Conservation (phyloP, 1,140 invertebrate genomes). For the Apis mellifera region DNA sequence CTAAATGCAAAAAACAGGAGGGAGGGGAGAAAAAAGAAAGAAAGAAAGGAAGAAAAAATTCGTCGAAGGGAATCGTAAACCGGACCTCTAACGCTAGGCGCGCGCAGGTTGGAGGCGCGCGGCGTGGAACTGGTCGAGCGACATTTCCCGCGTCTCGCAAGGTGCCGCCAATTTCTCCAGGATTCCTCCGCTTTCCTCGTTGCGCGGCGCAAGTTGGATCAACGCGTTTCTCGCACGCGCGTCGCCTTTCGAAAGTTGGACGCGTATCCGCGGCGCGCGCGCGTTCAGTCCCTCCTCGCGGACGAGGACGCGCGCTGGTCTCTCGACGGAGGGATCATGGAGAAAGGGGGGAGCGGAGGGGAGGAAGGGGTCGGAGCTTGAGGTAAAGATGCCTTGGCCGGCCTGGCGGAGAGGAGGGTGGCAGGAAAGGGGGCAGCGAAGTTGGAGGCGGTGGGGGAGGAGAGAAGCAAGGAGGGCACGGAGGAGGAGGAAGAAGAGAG, state of each 20-base stretch:
- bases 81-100: constrained; percentile 36
- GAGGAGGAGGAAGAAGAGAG: constrained; percentile 47
- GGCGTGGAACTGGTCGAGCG: constrained; percentile 59
- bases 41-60: neutral
- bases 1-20: constrained; percentile 17
- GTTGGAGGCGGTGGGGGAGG: constrained; percentile 60
- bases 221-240: constrained; percentile 30
- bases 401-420: neutral
- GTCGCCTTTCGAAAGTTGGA: constrained; percentile 43
- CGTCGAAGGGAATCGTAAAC: constrained; percentile 46
- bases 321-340: neutral
- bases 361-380: constrained; percentile 23
- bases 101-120: neutral
- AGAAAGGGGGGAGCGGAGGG: neutral
- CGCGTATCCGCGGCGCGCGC: constrained; percentile 20
- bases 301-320: constrained; percentile 3
- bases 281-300: constrained; percentile 41
- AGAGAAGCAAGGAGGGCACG: constrained; percentile 42
- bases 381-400: constrained; percentile 49
- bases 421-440: constrained; percentile 7
- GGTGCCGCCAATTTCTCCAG: constrained; percentile 62
- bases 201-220: constrained; percentile 32
- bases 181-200: constrained; percentile 52
- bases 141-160: constrained; percentile 66
- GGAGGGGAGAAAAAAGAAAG: no score